Percentiles rank a stretch among this genome's conserved stretches.
phyloP scores from a whole-genome alignment of 1,140 invertebrate species.

The Orius insidiosus region DNA sequence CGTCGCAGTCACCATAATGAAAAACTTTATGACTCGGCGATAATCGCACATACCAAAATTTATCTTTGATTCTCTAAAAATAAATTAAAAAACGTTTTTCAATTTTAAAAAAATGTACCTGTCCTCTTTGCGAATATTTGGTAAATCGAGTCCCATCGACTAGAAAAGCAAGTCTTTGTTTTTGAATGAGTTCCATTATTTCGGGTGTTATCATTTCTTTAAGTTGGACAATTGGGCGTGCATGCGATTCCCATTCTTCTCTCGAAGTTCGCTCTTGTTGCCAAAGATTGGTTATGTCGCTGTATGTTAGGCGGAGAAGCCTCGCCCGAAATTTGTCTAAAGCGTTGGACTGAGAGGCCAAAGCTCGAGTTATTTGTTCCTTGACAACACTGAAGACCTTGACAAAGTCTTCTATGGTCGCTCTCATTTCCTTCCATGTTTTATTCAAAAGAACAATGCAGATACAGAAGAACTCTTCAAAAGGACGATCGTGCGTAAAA shows the following conservation, averaged over 20 bases:
- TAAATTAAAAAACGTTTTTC: slow-evolving; percentile 9
- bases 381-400: slow-evolving; percentile 87
- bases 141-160: slow-evolving; percentile 84
- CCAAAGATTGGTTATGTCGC: slow-evolving; percentile 79
- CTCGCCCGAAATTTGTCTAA: slow-evolving; percentile 62
- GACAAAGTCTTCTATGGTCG: slow-evolving; percentile 82
- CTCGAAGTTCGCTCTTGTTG: slow-evolving; percentile 73
- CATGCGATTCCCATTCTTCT: slow-evolving; percentile 86
- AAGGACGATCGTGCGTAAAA: slow-evolving; percentile 84
- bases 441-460: slow-evolving; percentile 85
- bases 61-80: slow-evolving; percentile 67
- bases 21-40: slow-evolving; percentile 89
- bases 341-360: slow-evolving; percentile 49
- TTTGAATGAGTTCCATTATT: slow-evolving; percentile 75
- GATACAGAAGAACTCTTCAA: slow-evolving; percentile 89
- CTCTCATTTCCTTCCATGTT: slow-evolving; percentile 97
- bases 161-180: slow-evolving; percentile 74
- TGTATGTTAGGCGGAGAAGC: slow-evolving; percentile 68
- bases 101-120: slow-evolving; percentile 26
- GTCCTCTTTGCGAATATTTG: slow-evolving; percentile 67
- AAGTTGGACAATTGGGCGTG: slow-evolving; percentile 71
- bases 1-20: slow-evolving; percentile 90
- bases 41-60: slow-evolving; percentile 86
- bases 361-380: slow-evolving; percentile 76
- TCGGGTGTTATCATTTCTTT: slow-evolving; percentile 83